These are phyloP conservation scores for Pyrochroa serraticornis DNA, from an alignment of 2,888 invertebrate species.

Conservation along the genomic window DNA sequence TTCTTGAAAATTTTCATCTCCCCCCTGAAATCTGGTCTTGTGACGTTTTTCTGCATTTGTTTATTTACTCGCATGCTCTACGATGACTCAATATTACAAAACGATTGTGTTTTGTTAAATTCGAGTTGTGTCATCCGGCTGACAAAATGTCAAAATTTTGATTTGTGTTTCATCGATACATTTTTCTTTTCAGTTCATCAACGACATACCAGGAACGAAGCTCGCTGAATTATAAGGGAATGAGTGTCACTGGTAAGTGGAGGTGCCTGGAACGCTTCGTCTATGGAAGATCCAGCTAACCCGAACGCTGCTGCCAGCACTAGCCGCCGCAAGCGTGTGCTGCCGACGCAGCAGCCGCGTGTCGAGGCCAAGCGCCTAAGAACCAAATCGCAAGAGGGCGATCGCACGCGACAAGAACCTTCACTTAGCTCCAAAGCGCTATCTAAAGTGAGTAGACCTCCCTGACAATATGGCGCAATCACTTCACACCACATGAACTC, in stretches of 20 bases:
- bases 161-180: neutral
- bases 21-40: neutral
- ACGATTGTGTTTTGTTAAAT: slow-evolving; percentile 18
- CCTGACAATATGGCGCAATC: too few species aligned
- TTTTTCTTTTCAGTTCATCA: slow-evolving; percentile 40
- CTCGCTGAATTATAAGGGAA: slow-evolving; percentile 55
- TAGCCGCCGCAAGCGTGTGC: slow-evolving; percentile 61
- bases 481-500: slow-evolving; percentile 2
- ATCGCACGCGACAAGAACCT: slow-evolving; percentile 25
- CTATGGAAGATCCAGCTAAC: slow-evolving; percentile 91
- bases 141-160: slow-evolving; percentile 5
- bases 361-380: slow-evolving; percentile 66
- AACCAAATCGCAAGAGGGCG: slow-evolving; percentile 56
- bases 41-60: slow-evolving; percentile 19
- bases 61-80: slow-evolving; percentile 21
- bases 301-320: slow-evolving; percentile 68
- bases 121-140: slow-evolving; percentile 1
- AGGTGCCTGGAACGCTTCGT: slow-evolving; percentile 80
- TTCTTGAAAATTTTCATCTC: slow-evolving; percentile 11
- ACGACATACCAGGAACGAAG: slow-evolving; percentile 45
- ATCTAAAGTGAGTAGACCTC: slow-evolving; percentile 9
- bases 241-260: slow-evolving; percentile 62
- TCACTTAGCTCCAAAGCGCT: slow-evolving; percentile 5
- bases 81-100: slow-evolving; percentile 20
- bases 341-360: slow-evolving; percentile 65